These are phyloP conservation scores for Macroglossus sobrinus DNA, from an alignment of 2,113 vertebrate genomes.

Conservation along the genomic window DNA sequence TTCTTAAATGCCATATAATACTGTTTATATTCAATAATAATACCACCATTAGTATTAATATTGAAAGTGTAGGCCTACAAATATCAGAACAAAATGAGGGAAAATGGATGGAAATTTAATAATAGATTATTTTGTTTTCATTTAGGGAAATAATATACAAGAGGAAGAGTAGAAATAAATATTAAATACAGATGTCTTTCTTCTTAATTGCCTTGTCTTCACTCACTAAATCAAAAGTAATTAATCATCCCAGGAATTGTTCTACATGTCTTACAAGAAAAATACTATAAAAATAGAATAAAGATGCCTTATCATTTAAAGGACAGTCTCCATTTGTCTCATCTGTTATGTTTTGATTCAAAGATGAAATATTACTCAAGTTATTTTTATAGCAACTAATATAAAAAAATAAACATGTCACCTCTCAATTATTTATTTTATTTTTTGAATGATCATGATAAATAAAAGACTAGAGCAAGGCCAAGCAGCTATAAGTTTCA, in stretches of 20 bases:
- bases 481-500: conserved; percentile 10
- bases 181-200: not conserved
- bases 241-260: conserved; percentile 20
- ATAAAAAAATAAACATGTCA: not conserved
- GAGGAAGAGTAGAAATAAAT: not conserved
- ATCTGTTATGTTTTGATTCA: conserved; percentile 22
- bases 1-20: not conserved
- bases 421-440: not conserved
- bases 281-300: not conserved
- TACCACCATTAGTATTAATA: conserved; percentile 1
- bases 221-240: conserved; percentile 41
- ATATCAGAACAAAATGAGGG: not conserved
- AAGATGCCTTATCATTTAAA: conserved; percentile 26
- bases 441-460: conserved; percentile 39
- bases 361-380: conserved; percentile 54
- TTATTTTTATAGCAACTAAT: conserved; percentile 23
- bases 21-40: conserved; percentile 17
- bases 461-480: not conserved
- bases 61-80: not conserved
- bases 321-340: conserved; percentile 28
- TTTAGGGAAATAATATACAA: not conserved
- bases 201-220: not conserved
- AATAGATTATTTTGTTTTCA: not conserved
- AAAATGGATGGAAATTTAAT: not conserved
- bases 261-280: not conserved